Percentiles rank a stretch among this genome's conserved stretches.
These are phyloP conservation scores for Triops longicaudatus DNA, from an alignment of 1,140 invertebrate genomes.

Conservation along the genomic window DNA sequence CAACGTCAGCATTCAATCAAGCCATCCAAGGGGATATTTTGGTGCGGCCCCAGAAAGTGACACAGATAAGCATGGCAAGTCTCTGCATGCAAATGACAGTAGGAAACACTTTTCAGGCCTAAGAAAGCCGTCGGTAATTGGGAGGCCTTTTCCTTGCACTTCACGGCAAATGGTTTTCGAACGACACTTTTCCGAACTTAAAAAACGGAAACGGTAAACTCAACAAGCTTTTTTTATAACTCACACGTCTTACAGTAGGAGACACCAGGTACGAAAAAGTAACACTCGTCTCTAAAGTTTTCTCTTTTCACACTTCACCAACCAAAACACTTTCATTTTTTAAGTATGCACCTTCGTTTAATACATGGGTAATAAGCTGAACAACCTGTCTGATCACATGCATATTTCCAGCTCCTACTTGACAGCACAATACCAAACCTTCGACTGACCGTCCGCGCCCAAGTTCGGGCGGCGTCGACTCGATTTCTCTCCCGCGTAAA, in stretches of 20 bases:
- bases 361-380: not conserved
- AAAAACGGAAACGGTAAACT: not conserved
- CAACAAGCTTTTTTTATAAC: not conserved
- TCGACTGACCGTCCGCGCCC: constrained; percentile 13
- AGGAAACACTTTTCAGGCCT: not conserved
- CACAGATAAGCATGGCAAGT: not conserved
- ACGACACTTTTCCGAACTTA: not conserved
- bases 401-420: not conserved
- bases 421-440: constrained; percentile 14
- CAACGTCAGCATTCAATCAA: constrained; percentile 15
- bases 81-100: not conserved
- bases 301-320: constrained; percentile 12
- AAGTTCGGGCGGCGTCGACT: constrained; percentile 8
- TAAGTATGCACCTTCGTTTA: not conserved
- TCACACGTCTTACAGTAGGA: not conserved
- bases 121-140: not conserved
- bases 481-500: constrained; percentile 9
- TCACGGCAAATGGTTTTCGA: not conserved
- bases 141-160: not conserved
- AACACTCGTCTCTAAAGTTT: not conserved
- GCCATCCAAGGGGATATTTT: not conserved
- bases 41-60: not conserved
- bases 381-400: constrained; percentile 12
- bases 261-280: not conserved
- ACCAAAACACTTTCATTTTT: not conserved